Conservation (phyloP, 2,113 vertebrate genomes). For the Mandrillus leucophaeus region DNA sequence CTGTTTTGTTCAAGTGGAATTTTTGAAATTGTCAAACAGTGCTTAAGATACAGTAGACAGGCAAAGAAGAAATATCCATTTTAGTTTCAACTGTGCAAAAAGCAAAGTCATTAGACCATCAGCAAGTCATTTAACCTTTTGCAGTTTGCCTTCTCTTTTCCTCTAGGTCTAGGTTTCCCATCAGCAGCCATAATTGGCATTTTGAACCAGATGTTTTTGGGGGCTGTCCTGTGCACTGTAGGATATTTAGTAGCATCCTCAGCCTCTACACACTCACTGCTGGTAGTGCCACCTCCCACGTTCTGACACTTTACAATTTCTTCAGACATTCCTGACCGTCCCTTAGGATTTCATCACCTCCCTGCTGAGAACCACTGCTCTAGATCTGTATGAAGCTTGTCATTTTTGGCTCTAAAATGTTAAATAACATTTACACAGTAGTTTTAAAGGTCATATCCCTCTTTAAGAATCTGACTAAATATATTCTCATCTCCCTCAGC, state of each 20-base stretch:
- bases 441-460: background rate
- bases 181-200: too few relatives aligned
- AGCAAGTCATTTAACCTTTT: background rate
- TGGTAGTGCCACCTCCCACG: background rate
- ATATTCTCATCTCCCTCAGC: background rate
- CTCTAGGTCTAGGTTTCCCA: background rate
- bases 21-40: background rate
- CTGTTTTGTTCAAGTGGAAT: background rate
- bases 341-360: background rate
- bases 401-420: background rate
- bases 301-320: background rate
- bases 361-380: background rate
- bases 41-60: background rate
- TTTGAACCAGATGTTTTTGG: background rate
- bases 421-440: background rate
- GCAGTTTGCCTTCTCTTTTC: background rate
- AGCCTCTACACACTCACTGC: too few relatives aligned
- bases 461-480: background rate
- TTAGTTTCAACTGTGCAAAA: background rate
- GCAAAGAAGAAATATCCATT: background rate
- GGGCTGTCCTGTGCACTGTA: background rate
- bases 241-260: background rate
- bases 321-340: background rate
- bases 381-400: background rate
- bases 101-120: background rate